These are phyloP conservation scores for Pseudocheirus occidentalis DNA, from an alignment of 2,797 vertebrate species.

Conservation along the genomic window DNA sequence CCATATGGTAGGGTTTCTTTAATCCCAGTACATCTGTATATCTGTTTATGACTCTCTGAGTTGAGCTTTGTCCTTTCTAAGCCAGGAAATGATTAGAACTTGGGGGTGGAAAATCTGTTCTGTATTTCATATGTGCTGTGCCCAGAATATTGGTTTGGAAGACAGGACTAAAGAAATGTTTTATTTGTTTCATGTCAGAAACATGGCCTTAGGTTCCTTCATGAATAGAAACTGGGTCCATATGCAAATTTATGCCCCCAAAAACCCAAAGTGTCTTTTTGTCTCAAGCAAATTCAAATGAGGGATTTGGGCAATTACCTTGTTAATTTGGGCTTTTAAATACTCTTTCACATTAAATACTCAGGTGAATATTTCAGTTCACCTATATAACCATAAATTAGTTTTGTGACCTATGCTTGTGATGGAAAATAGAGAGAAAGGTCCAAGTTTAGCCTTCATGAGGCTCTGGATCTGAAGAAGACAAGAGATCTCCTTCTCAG, in stretches of 20 bases:
- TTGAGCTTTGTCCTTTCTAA: background rate
- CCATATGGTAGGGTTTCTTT: background rate
- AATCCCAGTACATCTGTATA: background rate
- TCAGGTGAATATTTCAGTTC: background rate
- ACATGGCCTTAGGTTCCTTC: background rate
- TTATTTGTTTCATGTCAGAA: background rate
- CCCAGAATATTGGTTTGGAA: constrained; percentile 1
- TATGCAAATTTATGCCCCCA: background rate
- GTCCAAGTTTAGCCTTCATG: background rate
- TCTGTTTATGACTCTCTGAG: background rate
- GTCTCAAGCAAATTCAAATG: background rate
- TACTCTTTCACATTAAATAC: background rate
- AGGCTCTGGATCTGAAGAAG: background rate
- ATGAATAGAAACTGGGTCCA: background rate
- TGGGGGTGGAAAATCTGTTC: background rate
- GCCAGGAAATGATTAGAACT: constrained; percentile 1
- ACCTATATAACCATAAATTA: background rate
- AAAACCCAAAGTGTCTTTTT: background rate
- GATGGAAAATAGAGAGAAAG: background rate
- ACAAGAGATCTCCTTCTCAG: background rate
- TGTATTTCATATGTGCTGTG: background rate
- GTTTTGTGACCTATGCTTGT: background rate
- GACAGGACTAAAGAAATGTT: background rate
- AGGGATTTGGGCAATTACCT: background rate
- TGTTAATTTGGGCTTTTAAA: background rate